Evolutionary conservation across 53 echinoderm and acorn worm species (phyloP), one percentile per base, ranked within the genome.

Genomic region (Echinometra lucunter): DNA sequence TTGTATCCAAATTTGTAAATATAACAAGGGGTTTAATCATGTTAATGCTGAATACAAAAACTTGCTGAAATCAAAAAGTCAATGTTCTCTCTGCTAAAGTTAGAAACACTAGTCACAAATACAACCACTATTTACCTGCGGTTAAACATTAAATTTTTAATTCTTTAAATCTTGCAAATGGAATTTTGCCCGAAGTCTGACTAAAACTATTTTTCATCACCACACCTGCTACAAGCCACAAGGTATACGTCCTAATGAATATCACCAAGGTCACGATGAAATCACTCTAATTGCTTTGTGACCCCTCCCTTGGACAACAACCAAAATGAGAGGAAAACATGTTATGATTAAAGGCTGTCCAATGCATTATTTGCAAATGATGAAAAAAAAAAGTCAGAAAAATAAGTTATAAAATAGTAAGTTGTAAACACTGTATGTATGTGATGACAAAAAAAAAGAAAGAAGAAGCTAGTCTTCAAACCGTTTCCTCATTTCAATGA

Each of bases 261-360:
- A 69, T 69, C 32, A 10, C 69, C 69, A 32, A 2, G 69, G 69
- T 15, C 30, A 69, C 69, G 32, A 69, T 69, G 30, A 69, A 69
- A 69, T 32, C 32, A 12, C 32, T 34, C 30, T 69, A 34, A 69
- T 69, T 32, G 10, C 32, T 69, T 34, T 69, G 69, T 69, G 69
- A 69, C 69, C 15, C 69, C 69, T 69, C 69, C 69, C 69, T 69
- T 69, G 69, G 69, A 28, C 69, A 69, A 32, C 69, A 69, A 30
- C 69, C 69, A 69, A 69, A 34, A 34, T 34, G 32, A 32, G 69
- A 69, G 69, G 69, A 69, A 69, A 69, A 69, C 69, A 69, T 32
- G 69, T 69, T 69, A 30, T 69, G 1, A 69, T 28, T 69, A 69
- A 34, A 69, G 69, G 69, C 13, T 32, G 69, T 69, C 69, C 10